A percentile compares a stretch with the other conserved stretches of the same genome.
phyloP scores from a whole-genome alignment of 2,888 invertebrate genomes.

The Drosophila borborema region DNA sequence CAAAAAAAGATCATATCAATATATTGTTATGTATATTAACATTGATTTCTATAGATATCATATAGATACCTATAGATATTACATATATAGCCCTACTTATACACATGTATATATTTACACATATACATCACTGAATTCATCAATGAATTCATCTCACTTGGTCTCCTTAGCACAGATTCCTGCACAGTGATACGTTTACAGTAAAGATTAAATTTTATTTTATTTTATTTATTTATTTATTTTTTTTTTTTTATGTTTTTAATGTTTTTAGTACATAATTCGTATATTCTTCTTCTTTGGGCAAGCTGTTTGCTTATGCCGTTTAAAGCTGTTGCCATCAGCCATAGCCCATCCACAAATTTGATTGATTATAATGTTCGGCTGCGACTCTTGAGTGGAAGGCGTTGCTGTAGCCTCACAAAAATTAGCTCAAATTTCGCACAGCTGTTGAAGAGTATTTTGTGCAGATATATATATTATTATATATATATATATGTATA shows the following conservation, averaged over 20 bases:
- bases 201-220: background rate
- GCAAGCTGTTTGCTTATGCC: background rate
- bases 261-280: background rate
- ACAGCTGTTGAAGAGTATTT: slow-evolving; percentile 42
- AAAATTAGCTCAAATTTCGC: slow-evolving; percentile 56
- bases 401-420: slow-evolving; percentile 6
- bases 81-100: too few species aligned
- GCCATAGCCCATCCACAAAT: slow-evolving; percentile 3
- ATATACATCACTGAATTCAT: too few species aligned
- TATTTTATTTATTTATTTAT: too few species aligned
- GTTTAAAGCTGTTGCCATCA: slow-evolving; percentile 7
- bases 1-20: too few species aligned
- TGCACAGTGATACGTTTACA: background rate
- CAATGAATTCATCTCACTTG: background rate
- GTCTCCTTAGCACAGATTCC: background rate
- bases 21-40: too few species aligned
- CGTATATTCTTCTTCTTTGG: background rate
- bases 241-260: background rate
- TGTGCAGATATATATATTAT: background rate
- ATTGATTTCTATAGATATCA: too few species aligned
- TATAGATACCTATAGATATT: too few species aligned
- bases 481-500: background rate
- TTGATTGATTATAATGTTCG: slow-evolving; percentile 50
- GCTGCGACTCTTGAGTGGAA: slow-evolving; percentile 1
- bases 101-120: too few species aligned